phyloP scores from a whole-genome alignment of 2,113 vertebrate species.

The Cololabis saira region DNA sequence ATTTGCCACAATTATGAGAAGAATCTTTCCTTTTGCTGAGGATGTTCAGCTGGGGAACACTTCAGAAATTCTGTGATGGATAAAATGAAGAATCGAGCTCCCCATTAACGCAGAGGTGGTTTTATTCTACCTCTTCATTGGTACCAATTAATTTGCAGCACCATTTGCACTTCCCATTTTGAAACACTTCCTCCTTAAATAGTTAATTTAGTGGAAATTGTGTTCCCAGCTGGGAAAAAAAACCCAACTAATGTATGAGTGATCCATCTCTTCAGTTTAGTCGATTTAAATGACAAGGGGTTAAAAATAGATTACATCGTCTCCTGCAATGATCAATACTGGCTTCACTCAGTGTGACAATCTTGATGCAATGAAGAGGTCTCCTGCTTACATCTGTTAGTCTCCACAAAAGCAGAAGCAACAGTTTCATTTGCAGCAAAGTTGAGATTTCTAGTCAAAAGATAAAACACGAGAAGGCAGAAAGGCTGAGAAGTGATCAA shows the following conservation, averaged over 20 bases:
- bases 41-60: slow-evolving; percentile 7
- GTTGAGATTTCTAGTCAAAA: slow-evolving; percentile 19
- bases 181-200: slow-evolving; percentile 62
- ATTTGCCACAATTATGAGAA: neutral
- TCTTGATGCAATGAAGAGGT: slow-evolving; percentile 17
- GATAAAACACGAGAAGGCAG: slow-evolving; percentile 26
- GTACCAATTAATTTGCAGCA: slow-evolving; percentile 67
- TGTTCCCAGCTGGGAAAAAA: slow-evolving; percentile 27
- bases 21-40: no score
- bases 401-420: slow-evolving; percentile 28
- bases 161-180: slow-evolving; percentile 61
- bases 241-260: slow-evolving; percentile 33
- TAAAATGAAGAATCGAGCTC: slow-evolving; percentile 44
- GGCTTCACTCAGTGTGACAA: slow-evolving; percentile 6
- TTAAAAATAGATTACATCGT: neutral
- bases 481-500: slow-evolving; percentile 55
- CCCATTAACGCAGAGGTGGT: slow-evolving; percentile 57
- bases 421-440: slow-evolving; percentile 24
- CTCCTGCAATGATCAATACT: neutral
- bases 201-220: slow-evolving; percentile 49
- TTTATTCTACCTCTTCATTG: slow-evolving; percentile 70
- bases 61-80: slow-evolving; percentile 38
- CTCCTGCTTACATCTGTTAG: slow-evolving; percentile 8
- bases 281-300: slow-evolving; percentile 6
- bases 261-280: slow-evolving; percentile 9